Evolutionary conservation across 92 coral and sea anemone species (phyloP).

Genomic region (Zoanthus sansibaricus): DNA sequence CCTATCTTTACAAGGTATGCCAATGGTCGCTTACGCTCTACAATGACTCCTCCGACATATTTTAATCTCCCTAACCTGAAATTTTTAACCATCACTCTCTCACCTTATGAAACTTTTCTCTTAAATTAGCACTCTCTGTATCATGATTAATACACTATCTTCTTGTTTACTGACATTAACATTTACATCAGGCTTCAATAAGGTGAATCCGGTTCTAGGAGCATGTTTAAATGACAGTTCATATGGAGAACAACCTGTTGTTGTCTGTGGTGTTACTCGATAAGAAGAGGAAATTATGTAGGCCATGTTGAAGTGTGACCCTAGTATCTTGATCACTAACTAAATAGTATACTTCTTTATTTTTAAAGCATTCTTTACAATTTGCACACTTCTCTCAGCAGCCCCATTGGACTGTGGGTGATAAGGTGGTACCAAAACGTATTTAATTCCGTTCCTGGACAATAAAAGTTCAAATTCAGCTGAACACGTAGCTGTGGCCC

Average conservation of each 20-base stretch:
- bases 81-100: not conserved
- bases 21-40: not conserved
- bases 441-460: too few species aligned
- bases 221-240: too few species aligned
- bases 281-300: not conserved
- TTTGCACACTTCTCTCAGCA: too few species aligned
- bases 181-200: too few species aligned
- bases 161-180: too few species aligned
- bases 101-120: not conserved
- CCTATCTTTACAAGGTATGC: not conserved
- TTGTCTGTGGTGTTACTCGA: not conserved
- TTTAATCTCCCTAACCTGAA: not conserved
- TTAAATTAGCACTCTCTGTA: not conserved
- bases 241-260: too few species aligned
- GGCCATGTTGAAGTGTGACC: too few species aligned
- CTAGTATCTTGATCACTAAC: not conserved
- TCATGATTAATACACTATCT: not conserved
- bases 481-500: too few species aligned
- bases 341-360: not conserved
- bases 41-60: not conserved
- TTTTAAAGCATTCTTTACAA: not conserved
- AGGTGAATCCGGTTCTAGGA: too few species aligned
- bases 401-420: too few species aligned
- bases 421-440: too few species aligned
- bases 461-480: not conserved